Evolutionary conservation across 2,797 vertebrate species (phyloP).

Genomic region (Anisognathus igniventris): DNA sequence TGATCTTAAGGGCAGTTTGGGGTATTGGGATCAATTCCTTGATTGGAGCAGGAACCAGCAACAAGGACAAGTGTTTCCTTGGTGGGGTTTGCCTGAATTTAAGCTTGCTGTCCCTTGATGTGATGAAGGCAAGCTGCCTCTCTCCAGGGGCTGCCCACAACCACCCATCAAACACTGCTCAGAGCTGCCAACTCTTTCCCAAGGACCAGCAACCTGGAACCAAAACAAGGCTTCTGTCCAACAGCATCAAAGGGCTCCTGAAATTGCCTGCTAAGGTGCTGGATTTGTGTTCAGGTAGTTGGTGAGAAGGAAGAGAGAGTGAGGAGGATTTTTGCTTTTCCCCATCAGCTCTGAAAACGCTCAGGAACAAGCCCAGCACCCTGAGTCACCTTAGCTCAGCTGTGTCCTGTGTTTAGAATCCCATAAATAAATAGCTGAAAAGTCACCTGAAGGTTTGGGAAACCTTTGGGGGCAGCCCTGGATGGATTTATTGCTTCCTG

Average conservation of each 20-base stretch:
- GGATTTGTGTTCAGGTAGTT: not conserved
- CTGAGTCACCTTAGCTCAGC: not conserved
- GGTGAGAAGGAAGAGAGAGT: not conserved
- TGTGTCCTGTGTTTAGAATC: not conserved
- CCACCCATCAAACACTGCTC: not conserved
- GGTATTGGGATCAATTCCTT: not conserved
- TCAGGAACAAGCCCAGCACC: not conserved
- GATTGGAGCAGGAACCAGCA: not conserved
- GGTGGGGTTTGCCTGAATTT: not conserved
- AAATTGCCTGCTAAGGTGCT: not conserved
- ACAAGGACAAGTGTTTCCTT: not conserved
- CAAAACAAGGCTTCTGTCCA: not conserved
- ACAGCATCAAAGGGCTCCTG: not conserved
- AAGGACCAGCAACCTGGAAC: not conserved
- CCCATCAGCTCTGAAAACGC: not conserved
- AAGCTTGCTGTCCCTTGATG: not conserved
- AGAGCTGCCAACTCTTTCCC: not conserved
- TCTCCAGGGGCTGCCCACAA: not conserved
- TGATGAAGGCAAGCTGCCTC: not conserved
- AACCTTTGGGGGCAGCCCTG: not conserved
- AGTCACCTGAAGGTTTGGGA: not conserved
- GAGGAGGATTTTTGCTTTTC: not conserved
- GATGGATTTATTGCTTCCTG: not conserved
- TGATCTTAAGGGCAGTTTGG: accelerated
- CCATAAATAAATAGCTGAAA: not conserved